phyloP scores from a whole-genome alignment of 1,140 invertebrate species.

The Anadara kagoshimensis region DNA sequence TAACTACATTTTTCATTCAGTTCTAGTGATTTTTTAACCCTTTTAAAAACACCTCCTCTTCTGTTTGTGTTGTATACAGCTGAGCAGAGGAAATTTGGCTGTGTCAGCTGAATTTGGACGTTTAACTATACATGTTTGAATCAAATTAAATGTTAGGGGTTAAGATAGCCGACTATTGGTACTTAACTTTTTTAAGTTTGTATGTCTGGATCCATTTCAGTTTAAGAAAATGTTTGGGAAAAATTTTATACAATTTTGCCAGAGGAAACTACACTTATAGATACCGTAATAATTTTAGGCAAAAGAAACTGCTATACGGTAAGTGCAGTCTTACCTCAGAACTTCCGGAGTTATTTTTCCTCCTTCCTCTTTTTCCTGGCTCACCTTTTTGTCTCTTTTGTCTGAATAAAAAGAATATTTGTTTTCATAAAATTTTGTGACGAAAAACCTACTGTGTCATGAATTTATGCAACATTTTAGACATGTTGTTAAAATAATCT shows the following conservation, averaged over 20 bases:
- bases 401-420: slow-evolving; percentile 16
- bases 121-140: no score
- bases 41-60: no score
- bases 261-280: neutral
- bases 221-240: no score
- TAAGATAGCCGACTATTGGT: no score
- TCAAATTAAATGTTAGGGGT: no score
- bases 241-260: neutral
- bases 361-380: slow-evolving; percentile 27
- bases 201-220: no score
- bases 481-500: neutral
- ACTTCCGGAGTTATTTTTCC: slow-evolving; percentile 37
- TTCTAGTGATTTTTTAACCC: no score
- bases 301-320: neutral
- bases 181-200: neutral
- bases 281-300: neutral
- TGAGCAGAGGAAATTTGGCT: no score
- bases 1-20: no score
- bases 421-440: neutral
- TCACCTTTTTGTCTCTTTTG: slow-evolving; percentile 37
- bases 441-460: neutral
- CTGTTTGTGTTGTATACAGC: no score
- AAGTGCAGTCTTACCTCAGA: slow-evolving; percentile 24
- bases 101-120: no score
- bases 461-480: neutral